A percentile compares a stretch with the other conserved stretches of the same genome.
Evolutionary conservation across 2,797 vertebrate genomes (phyloP).

Genomic region (Phataginus tricuspis): DNA sequence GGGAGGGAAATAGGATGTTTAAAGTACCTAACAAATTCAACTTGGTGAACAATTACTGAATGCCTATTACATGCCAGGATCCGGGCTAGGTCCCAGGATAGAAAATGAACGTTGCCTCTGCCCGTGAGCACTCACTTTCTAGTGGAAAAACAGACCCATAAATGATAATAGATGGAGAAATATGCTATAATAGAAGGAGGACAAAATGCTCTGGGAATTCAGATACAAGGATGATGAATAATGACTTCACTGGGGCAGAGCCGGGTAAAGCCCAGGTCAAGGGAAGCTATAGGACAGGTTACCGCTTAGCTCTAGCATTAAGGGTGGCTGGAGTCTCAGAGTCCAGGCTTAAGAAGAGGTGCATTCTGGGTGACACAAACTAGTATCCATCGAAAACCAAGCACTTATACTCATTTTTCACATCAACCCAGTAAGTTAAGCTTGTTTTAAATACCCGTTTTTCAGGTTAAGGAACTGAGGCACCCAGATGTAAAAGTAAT

Average conservation of each 20-base stretch:
- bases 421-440: not conserved
- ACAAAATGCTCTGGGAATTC: slow-evolving; percentile 31
- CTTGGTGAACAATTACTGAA: not conserved
- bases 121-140: not conserved
- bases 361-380: not conserved
- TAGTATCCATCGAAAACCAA: not conserved
- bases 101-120: not conserved
- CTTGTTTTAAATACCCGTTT: not conserved
- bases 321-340: not conserved
- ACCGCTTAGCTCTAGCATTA: not conserved
- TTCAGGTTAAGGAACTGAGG: not conserved
- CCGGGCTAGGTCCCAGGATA: not conserved
- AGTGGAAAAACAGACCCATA: not conserved
- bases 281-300: not conserved
- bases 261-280: not conserved
- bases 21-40: not conserved
- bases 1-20: not conserved
- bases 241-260: not conserved
- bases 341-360: not conserved
- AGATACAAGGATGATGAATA: slow-evolving; percentile 21
- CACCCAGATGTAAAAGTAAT: not conserved
- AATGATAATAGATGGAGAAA: not conserved
- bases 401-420: not conserved
- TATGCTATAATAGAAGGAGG: not conserved
- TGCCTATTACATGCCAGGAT: not conserved